phyloP scores from a whole-genome alignment of 35 echinoderm and acorn worm genomes.

The Hemicentrotus pulcherrimus region DNA sequence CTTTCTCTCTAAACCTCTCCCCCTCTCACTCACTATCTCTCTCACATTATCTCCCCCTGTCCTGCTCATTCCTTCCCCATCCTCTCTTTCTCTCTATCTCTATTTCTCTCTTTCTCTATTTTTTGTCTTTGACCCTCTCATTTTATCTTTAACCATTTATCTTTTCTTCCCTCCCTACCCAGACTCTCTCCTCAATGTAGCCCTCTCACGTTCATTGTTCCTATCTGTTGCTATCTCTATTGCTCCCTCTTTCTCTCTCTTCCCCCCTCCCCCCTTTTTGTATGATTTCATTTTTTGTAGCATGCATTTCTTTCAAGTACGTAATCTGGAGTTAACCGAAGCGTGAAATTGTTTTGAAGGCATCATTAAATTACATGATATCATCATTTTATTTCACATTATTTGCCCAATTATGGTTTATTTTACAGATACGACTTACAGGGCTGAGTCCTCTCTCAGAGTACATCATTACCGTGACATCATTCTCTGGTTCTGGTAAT shows the following conservation, averaged over 20 bases:
- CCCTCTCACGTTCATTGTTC: too few relatives aligned
- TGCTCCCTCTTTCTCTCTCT: background rate
- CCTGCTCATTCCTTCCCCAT: background rate
- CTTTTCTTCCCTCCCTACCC: background rate
- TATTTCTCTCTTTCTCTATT: background rate
- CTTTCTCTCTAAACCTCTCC: background rate
- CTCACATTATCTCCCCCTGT: background rate
- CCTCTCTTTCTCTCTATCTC: background rate
- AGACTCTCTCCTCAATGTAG: too few relatives aligned
- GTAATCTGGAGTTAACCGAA: background rate
- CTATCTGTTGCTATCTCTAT: background rate
- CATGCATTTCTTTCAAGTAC: too few relatives aligned
- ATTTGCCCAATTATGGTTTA: background rate
- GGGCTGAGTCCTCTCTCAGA: slow-evolving; percentile 54
- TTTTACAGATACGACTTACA: background rate
- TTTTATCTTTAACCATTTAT: background rate
- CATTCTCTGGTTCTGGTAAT: slow-evolving; percentile 34
- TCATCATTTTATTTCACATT: background rate
- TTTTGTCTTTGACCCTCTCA: background rate
- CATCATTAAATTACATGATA: background rate
- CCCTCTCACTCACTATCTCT: background rate
- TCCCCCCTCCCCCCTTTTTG: background rate
- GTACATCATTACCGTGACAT: slow-evolving; percentile 49
- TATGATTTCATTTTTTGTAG: too few relatives aligned
- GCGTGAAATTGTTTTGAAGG: background rate